Conservation (phyloP, 2,888 invertebrate genomes). For the Timema cristinae region DNA sequence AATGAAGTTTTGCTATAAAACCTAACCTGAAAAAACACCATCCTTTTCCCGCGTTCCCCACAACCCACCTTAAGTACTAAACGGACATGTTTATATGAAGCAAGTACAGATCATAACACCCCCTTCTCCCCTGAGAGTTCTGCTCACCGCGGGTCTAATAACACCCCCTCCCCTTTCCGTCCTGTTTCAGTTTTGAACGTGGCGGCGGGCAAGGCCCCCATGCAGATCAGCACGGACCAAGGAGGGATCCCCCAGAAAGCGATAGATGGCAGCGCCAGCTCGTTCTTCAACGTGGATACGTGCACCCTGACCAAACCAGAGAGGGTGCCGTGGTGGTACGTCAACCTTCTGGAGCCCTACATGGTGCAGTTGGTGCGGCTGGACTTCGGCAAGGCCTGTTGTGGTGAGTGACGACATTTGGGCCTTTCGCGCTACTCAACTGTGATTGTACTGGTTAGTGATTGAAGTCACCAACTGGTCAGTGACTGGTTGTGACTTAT, state of each 20-base stretch:
- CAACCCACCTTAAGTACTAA: no score
- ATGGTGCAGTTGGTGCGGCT: conserved; percentile 90
- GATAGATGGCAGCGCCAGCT: conserved; percentile 84
- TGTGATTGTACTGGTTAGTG: no score
- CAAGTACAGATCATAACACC: no score
- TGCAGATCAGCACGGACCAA: conserved; percentile 82
- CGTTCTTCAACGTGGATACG: conserved; percentile 74
- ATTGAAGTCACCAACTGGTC: no score
- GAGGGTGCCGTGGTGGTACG: conserved; percentile 92
- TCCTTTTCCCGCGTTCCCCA: no score
- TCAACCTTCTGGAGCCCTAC: conserved; percentile 88
- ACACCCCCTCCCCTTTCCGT: conserved; percentile 15
- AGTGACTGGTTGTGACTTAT: no score
- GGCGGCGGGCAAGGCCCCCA: conserved; percentile 91
- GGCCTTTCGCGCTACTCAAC: no score
- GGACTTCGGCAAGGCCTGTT: conserved; percentile 87
- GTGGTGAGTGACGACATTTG: conserved; percentile 45
- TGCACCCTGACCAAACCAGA: conserved; percentile 83
- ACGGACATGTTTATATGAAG: no score
- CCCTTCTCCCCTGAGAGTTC: no score
- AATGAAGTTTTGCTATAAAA: no score
- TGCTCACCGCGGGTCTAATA: no score
- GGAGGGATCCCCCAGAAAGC: conserved; percentile 86
- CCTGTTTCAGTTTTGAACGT: conserved; percentile 77
- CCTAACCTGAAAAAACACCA: no score